Base-by-base conservation (phyloP, 2,113 vertebrate species). In the Drymodes brunneopygia region DNA sequence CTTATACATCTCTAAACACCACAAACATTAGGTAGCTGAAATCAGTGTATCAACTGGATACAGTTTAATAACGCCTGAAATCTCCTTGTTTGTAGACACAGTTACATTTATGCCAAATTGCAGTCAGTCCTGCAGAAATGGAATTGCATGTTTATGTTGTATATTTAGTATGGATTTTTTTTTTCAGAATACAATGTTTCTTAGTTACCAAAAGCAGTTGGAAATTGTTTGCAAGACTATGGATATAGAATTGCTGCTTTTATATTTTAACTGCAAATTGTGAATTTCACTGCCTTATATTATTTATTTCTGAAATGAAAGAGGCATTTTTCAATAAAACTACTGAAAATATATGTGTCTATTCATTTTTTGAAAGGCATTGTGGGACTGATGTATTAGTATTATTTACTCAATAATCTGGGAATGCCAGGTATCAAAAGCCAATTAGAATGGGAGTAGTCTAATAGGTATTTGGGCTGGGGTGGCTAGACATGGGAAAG, bases 251-350 rank as follows among this genome's bases (percentile, higher is more conserved):
- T 98, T 99, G 99, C 98, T 99, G 98, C 98, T 98, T 98, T 98
- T 98, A 98, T 98, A 99, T 99, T 99, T 98, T 98, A 99, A 98
- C 99, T 99, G 99, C 99, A 99, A 98, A 99, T 99, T 99, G 99
- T 99, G 99, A 99, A 99, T 99, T 99, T 98, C 98, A 99, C 99
- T 98, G 99, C 99, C 99, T 99, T 98, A 99, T 99, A 99, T 99
- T 99, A 99, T 99, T 99, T 99, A 99, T 99, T 99, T 99, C 99
- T 99, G 98, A 99, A 99, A 99, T 98, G 98, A 98, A 99, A 99
- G 99, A 99, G 99, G 99, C 99, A 99, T 99, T 99, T 99, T 99
- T 99, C 99, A 99, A 99, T 99, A 99, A 99, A 99, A 99, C 99
- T 99, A 99, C 99, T 99, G 99, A 99, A 99, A 99, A 99, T 97